Base-by-base conservation (phyloP, 1,140 invertebrate species). In the Anoplolepis gracilipes region DNA sequence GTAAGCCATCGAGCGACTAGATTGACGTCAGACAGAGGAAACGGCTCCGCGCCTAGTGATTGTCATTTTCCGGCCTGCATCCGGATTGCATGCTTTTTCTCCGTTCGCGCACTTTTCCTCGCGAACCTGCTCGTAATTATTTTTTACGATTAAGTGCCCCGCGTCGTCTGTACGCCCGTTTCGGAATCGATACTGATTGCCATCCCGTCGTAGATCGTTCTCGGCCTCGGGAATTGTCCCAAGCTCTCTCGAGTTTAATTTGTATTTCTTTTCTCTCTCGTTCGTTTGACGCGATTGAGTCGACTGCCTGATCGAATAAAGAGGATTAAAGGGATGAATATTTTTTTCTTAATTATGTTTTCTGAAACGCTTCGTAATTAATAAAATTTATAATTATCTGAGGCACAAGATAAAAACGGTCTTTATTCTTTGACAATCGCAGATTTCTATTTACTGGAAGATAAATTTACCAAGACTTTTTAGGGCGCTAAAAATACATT, bases 21-120 rank as follows among this genome's bases (percentile, higher is more conserved):
- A 85, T 87, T 89, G 92, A 93, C 92, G 91, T 92, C 92, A 93
- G 93, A 93, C 92, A 93, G 91, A 91, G 89, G 90, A 88, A 85
- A 90, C 90, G 65, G 89, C 91, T 78, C 87, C 84, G 92, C 76
- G 89, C 79, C 89, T 90, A 92, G 88, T 94, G 93, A 94, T 94
- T 94, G 93, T 94, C 93, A 94, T 93, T 94, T 94, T 94, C 93
- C 93, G 93, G 93, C 91, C 65, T 69, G 87, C 91, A 92, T 94
- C 93, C 92, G 92, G 91, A 70, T 78, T 88, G 78, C 87, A 78
- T 79, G 87, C 91, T 93, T 93, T 93, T 93, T 92, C 92, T 92
- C 87, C 53, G 84, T 28, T 61, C 78, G 57, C 65, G 28, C 64
- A 42, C 87, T 85, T 87, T 84, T 86, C 79, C 87, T 59, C 84